Conservation (phyloP, 2,888 invertebrate genomes). For the Encarsia formosa region DNA sequence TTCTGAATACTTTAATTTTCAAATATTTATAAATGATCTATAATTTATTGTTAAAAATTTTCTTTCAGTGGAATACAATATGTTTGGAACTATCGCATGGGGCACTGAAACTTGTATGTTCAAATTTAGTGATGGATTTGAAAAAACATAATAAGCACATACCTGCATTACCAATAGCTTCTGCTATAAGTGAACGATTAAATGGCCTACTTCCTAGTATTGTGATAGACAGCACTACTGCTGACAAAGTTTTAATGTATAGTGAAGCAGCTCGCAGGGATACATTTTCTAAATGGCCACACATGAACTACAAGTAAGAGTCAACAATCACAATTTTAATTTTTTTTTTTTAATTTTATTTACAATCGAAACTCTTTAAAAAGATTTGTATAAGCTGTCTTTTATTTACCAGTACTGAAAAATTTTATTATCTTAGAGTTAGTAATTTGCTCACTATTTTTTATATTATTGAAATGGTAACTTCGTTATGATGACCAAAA, state of each 20-base stretch:
- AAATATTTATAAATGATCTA: not conserved
- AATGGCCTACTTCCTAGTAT: slow-evolving; percentile 68
- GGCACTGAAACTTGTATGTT: slow-evolving; percentile 74
- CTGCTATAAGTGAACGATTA: slow-evolving; percentile 82
- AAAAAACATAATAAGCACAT: slow-evolving; percentile 77
- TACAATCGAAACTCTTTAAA: too few species aligned
- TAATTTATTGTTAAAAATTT: slow-evolving; percentile 19
- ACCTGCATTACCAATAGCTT: slow-evolving; percentile 83
- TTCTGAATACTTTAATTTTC: not conserved
- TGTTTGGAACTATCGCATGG: slow-evolving; percentile 77
- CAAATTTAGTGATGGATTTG: slow-evolving; percentile 75
- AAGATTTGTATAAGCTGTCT: not conserved
- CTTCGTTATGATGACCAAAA: not conserved
- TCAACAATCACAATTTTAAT: not conserved
- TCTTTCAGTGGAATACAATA: slow-evolving; percentile 83
- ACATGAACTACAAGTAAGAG: slow-evolving; percentile 90
- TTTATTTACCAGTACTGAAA: too few species aligned
- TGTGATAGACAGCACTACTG: slow-evolving; percentile 50
- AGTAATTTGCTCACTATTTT: not conserved
- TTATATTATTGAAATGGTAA: not conserved
- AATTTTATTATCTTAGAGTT: too few species aligned
- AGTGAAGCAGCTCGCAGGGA: slow-evolving; percentile 86
- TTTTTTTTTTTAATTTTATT: not conserved
- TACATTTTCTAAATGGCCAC: slow-evolving; percentile 92
- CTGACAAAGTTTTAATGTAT: slow-evolving; percentile 71